Evolutionary conservation across 2,888 invertebrate species (phyloP), one percentile per base, ranked within the genome.

Genomic region (Acronicta leporina): DNA sequence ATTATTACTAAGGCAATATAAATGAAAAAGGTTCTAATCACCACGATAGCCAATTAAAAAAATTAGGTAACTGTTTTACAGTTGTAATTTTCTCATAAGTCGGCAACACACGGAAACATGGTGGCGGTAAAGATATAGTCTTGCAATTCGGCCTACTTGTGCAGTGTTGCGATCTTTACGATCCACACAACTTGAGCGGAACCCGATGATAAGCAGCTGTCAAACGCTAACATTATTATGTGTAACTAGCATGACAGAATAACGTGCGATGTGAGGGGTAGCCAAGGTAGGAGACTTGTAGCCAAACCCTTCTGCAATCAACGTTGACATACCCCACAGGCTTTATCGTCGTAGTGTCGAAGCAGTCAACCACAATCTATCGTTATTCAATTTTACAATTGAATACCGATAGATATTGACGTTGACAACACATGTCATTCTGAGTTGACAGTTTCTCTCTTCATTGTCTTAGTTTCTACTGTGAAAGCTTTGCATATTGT

Each of bases 141-240:
- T 69, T 66, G 69, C 73, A 58, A 63, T 58, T 44, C 52, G 68
- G 50, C 63, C 77, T 35, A 75, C 46, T 65, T 74, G 56, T 48
- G 60, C 71, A 67, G 14, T 50, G 72, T 51, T 51, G 71, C 68
- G 65, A 46, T 57, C 67, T 71, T 56, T 44, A 62, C 52, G 46
- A 50, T 47, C 46, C 46, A 53, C 57, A 73, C 54, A 71, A 25
- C 27, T 47, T 16, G 35, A 47, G 43, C 63, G 66, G 73, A 63
- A 68, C 65, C 46, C 49, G n/a, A 42, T 65, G 63, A 75, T 76
- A 77, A 61, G 16, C 43, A 52, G 44, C 67, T 73, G 71, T 63
- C 75, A 71, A 51, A 67, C 61, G 65, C 48, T 64, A 46, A 46
- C 58, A 69, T 43, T 38, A 8, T 15, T 27, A 8, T 35, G 57